phyloP scores from a whole-genome alignment of 2,113 vertebrate genomes.

The Heloderma charlesbogerti region DNA sequence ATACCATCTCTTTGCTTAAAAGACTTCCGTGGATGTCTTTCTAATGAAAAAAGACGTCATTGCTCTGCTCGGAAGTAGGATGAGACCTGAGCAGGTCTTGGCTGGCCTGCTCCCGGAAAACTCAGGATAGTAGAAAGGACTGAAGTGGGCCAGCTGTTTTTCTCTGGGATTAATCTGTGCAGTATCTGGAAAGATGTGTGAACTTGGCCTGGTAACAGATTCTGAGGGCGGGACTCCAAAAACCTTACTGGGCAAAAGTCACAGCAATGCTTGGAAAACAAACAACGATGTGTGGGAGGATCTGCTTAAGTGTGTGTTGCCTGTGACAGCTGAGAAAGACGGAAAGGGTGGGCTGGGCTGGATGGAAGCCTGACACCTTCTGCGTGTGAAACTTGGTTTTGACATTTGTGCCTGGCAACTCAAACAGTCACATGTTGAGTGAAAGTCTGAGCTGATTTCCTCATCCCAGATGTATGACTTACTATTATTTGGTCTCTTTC shows the following conservation, averaged over 20 bases:
- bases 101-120: not conserved
- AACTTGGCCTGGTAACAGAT: not conserved
- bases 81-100: not conserved
- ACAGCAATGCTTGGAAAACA: not conserved
- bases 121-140: not conserved
- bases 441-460: not conserved
- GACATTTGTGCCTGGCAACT: slow-evolving; percentile 6
- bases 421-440: not conserved
- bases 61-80: not conserved
- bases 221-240: not conserved
- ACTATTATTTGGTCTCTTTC: not conserved
- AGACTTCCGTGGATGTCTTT: not conserved
- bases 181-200: not conserved
- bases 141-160: not conserved
- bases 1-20: not conserved
- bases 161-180: not conserved
- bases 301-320: not conserved
- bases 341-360: not conserved
- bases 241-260: not conserved
- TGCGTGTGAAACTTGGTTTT: slow-evolving; percentile 3
- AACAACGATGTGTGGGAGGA: not conserved
- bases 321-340: not conserved
- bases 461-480: not conserved
- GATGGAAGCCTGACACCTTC: not conserved
- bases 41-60: not conserved